Percentiles rank a stretch among this genome's conserved stretches.
phyloP scores from a whole-genome alignment of 2,888 invertebrate genomes.

The Stenodera caucasica region DNA sequence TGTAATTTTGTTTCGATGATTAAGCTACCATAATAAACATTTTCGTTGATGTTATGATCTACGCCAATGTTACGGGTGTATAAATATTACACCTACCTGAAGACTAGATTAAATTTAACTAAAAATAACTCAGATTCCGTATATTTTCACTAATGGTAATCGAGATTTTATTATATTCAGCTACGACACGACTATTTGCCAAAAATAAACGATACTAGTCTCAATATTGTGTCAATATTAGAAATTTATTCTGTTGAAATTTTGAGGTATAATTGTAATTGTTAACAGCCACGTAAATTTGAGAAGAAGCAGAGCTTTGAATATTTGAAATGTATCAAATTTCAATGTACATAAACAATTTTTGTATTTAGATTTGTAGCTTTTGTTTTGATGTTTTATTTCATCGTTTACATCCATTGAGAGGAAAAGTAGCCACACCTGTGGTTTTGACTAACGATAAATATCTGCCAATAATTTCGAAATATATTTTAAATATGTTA shows the following conservation, averaged over 20 bases:
- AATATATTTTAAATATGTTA: slow-evolving; percentile 12
- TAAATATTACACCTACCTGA: slow-evolving; percentile 27
- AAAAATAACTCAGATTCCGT: slow-evolving; percentile 22
- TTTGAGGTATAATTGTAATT: not conserved
- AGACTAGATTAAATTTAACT: slow-evolving; percentile 25
- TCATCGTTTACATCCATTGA: not conserved
- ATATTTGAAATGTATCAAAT: slow-evolving; percentile 7
- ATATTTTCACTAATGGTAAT: not conserved
- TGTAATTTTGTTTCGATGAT: slow-evolving; percentile 25
- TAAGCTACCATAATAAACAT: slow-evolving; percentile 24
- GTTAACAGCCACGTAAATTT: slow-evolving; percentile 8
- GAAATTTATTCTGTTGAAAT: slow-evolving; percentile 6
- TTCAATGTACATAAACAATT: not conserved
- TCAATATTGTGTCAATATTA: slow-evolving; percentile 6
- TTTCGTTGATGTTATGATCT: slow-evolving; percentile 27
- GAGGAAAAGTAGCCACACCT: slow-evolving; percentile 8
- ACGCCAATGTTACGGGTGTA: slow-evolving; percentile 26
- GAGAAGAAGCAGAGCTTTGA: not conserved
- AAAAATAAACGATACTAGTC: slow-evolving; percentile 8
- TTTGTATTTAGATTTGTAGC: not conserved
- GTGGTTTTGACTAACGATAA: slow-evolving; percentile 15
- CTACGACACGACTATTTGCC: not conserved
- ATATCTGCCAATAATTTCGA: slow-evolving; percentile 19
- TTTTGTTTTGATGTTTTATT: not conserved
- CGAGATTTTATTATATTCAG: not conserved